Evolutionary conservation across 2,113 vertebrate genomes (phyloP).

Genomic region (Callipepla californica): DNA sequence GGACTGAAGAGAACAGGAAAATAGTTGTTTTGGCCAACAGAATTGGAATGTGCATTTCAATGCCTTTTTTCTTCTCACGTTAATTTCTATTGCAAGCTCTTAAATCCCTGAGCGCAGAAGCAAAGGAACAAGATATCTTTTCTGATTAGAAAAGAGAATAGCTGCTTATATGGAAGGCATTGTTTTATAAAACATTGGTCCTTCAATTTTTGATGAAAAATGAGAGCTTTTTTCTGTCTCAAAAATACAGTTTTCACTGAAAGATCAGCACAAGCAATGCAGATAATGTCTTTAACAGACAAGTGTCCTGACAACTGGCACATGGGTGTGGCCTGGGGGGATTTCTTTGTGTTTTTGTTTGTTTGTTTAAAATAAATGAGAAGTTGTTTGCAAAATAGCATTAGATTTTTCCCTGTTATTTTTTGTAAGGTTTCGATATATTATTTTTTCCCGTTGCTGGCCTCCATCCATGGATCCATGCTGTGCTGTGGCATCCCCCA

Average conservation of each 20-base stretch:
- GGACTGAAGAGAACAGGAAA: conserved; percentile 19
- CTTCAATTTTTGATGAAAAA: neutral
- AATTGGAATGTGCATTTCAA: conserved; percentile 17
- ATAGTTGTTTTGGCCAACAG: conserved; percentile 1
- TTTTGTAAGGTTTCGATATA: neutral
- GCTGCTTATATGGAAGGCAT: neutral
- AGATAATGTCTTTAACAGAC: neutral
- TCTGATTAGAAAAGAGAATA: neutral
- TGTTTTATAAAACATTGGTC: neutral
- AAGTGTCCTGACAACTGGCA: neutral
- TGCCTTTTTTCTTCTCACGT: neutral
- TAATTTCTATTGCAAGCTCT: neutral
- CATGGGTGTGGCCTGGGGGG: neutral
- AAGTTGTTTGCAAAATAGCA: rapidly evolving
- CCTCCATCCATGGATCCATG: neutral
- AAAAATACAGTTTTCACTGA: neutral
- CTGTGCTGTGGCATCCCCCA: neutral
- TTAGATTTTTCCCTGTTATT: neutral
- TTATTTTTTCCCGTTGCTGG: neutral
- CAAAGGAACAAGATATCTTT: neutral
- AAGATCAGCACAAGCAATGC: neutral
- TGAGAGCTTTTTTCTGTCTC: neutral
- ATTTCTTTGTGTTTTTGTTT: neutral
- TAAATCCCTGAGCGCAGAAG: neutral
- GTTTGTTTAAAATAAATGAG: neutral